phyloP scores from a whole-genome alignment of 2,797 vertebrate genomes.

The Cryptoprocta ferox region DNA sequence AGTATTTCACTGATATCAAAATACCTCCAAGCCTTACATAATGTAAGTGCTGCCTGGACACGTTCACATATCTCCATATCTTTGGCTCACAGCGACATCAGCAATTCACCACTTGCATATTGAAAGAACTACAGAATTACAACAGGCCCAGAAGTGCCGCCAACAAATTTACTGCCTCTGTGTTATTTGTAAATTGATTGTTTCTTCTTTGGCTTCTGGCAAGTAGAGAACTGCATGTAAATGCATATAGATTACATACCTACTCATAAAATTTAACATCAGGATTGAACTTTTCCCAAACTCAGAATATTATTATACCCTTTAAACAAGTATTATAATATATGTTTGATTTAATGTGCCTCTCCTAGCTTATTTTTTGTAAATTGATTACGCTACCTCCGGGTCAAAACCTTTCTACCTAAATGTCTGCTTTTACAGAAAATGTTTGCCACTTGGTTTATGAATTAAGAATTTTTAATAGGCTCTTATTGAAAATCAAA shows the following conservation, averaged over 20 bases:
- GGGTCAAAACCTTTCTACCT: conserved; percentile 34
- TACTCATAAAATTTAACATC: conserved; percentile 56
- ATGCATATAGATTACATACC: background rate
- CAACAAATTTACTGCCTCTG: background rate
- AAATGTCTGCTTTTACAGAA: conserved; percentile 41
- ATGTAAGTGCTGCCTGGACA: background rate
- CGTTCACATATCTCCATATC: background rate
- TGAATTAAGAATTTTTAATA: conserved; percentile 56
- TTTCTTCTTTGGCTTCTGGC: background rate
- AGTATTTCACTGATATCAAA: conserved; percentile 55
- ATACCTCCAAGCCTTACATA: conserved; percentile 53
- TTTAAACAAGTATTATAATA: conserved; percentile 51
- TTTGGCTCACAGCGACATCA: conserved; percentile 46
- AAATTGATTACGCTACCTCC: conserved; percentile 17
- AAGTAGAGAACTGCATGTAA: conserved; percentile 19
- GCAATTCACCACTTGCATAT: conserved; percentile 9
- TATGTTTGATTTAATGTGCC: background rate
- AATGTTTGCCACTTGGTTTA: conserved; percentile 12
- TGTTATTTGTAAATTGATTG: background rate
- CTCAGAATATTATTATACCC: background rate
- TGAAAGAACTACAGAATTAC: background rate
- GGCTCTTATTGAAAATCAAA: conserved; percentile 60
- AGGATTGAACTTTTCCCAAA: conserved; percentile 48
- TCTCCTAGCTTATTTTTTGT: background rate
- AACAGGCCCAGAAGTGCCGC: background rate